Base-by-base conservation (phyloP, 2,113 vertebrate genomes). In the Amazona guildingii region DNA sequence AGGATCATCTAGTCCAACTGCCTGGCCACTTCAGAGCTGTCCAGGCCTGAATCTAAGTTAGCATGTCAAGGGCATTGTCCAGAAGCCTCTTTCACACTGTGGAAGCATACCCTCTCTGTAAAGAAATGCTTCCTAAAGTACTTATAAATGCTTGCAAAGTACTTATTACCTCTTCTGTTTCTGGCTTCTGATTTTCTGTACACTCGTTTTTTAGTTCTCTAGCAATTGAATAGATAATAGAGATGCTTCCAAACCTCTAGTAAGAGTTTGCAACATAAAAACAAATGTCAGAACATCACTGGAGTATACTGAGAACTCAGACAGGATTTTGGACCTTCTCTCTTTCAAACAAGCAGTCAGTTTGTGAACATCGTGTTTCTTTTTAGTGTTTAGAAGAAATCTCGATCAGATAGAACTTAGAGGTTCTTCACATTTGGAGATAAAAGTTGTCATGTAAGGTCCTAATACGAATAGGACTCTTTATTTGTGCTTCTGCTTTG, bases 311-410 rank as follows among this genome's bases (percentile, higher is more conserved):
- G 11, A 69, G 37, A 78, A 59, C 18, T 44, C 28, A 27, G 17
- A 9, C 14, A 52, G 25, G 33, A 37, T 86, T 72, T 72, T 77
- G 23, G 25, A 18, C 57, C 57, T 64, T 80, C 19, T 59, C 11
- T 78, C 39, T 43, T 74, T 93, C 35, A 27, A 52, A 75, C 9
- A 76, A 96, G 86, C 43, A 95, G 73, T 43, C 83, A 59, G 72
- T 88, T 74, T 93, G 83, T 79, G 46, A 59, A 70, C 41, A 85
- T 91, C 77, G 80, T 13, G 28, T 94, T 75, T 82, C 81, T 91
- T 69, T 81, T 46, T 92, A 83, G 61, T 59, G 91, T 93, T 92
- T 54, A 51, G 83, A 94, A 95, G 93, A 97, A 97, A 93, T 83
- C 83, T 94, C 94, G 75, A 72, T 95, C 93, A 94, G 70, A 83